phyloP scores from a whole-genome alignment of 2,888 invertebrate genomes.

The Coelopa pilipes region DNA sequence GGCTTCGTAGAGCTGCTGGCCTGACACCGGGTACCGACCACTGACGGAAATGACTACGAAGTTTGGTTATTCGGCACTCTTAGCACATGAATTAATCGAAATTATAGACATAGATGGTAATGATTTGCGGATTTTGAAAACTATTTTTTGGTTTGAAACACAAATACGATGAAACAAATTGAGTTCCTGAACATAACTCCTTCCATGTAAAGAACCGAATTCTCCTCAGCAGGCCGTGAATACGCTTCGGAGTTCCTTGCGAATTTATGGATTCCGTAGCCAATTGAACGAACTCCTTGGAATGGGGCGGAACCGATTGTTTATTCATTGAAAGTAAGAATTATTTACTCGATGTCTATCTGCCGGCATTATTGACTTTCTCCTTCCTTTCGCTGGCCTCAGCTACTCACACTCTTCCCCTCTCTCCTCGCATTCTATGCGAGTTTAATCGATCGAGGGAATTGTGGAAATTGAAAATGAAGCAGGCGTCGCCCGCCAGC shows the following conservation, averaged over 20 bases:
- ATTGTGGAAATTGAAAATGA: slow-evolving; percentile 18
- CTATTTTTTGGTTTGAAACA: no score
- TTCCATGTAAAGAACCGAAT: no score
- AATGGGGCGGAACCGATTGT: no score
- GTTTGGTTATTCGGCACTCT: background rate
- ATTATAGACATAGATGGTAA: no score
- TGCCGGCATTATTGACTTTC: background rate
- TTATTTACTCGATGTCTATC: background rate
- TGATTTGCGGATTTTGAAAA: no score
- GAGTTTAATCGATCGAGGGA: slow-evolving; percentile 14
- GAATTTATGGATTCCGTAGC: no score
- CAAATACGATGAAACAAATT: no score
- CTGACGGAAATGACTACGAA: background rate
- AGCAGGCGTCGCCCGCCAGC: slow-evolving; percentile 5
- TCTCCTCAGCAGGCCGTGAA: no score
- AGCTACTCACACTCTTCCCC: background rate
- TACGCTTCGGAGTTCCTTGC: no score
- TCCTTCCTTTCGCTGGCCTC: background rate
- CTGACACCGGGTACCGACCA: background rate
- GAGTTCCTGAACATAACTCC: no score
- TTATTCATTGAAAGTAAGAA: no score
- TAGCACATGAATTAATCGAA: background rate
- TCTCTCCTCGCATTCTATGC: background rate
- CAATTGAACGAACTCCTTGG: no score
- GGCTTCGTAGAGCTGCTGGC: background rate